Evolutionary conservation across 2,888 invertebrate genomes (phyloP).

Genomic region (Acrobasis suavella): DNA sequence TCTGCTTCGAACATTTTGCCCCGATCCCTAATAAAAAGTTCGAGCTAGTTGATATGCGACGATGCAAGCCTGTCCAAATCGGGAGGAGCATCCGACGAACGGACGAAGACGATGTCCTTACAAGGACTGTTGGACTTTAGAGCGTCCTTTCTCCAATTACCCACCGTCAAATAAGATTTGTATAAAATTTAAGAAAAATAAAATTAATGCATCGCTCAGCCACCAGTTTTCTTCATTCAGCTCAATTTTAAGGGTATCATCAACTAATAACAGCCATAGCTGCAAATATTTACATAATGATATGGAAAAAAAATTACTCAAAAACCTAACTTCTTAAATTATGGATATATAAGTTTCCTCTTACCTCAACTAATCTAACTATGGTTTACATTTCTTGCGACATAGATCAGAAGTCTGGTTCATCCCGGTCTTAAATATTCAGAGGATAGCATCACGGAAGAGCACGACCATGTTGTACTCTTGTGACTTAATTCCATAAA

Average conservation of each 20-base stretch:
- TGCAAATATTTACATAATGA: no score
- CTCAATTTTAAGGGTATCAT: no score
- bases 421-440: constrained; percentile 10
- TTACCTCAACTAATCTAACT: neutral
- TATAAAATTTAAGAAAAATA: no score
- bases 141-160: no score
- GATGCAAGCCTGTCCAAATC: constrained; percentile 6
- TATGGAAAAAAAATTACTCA: no score
- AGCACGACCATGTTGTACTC: no score
- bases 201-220: no score
- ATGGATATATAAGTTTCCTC: neutral
- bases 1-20: neutral
- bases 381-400: neutral
- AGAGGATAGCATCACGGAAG: neutral
- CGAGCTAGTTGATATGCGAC: neutral
- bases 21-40: constrained; percentile 6
- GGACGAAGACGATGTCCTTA: neutral
- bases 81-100: neutral
- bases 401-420: neutral
- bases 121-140: no score
- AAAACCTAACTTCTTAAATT: no score
- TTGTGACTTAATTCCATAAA: neutral
- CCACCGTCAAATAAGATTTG: no score
- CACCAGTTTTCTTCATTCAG: no score
- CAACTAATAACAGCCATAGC: no score